phyloP scores from a whole-genome alignment of 1,140 invertebrate genomes.

The Aethina tumida region DNA sequence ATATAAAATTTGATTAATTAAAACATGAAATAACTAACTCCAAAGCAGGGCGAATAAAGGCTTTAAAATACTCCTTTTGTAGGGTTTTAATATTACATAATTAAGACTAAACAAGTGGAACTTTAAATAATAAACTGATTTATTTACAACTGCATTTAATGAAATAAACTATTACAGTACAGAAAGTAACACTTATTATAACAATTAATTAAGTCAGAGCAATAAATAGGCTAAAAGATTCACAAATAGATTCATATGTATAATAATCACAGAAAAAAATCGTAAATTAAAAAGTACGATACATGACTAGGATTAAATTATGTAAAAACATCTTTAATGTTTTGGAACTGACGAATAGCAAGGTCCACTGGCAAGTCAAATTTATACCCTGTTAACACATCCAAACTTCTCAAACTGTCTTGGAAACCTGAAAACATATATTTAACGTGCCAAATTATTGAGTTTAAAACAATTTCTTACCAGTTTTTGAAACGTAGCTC shows the following conservation, averaged over 20 bases:
- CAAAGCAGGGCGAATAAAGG: slow-evolving; percentile 90
- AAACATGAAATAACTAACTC: slow-evolving; percentile 58
- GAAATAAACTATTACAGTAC: too few species aligned
- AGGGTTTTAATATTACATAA: too few species aligned
- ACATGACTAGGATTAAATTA: too few species aligned
- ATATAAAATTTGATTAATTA: background rate
- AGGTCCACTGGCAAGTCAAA: slow-evolving; percentile 93
- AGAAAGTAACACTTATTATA: too few species aligned
- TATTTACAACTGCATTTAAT: too few species aligned
- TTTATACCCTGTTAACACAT: slow-evolving; percentile 73
- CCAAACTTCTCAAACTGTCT: slow-evolving; percentile 84
- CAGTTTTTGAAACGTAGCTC: slow-evolving; percentile 92
- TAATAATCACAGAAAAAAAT: too few species aligned
- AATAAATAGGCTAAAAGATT: too few species aligned
- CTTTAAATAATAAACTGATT: too few species aligned
- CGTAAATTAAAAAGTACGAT: too few species aligned
- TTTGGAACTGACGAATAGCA: slow-evolving; percentile 90
- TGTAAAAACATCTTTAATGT: slow-evolving; percentile 94
- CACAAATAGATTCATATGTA: too few species aligned
- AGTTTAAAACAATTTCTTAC: slow-evolving; percentile 36
- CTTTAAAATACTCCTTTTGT: slow-evolving; percentile 96
- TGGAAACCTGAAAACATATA: slow-evolving; percentile 68
- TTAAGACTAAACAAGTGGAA: too few species aligned
- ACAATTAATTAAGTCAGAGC: too few species aligned
- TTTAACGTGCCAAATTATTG: background rate